These are phyloP conservation scores for Bombus cullumanus DNA, from an alignment of 1,140 invertebrate species.

Conservation along the genomic window DNA sequence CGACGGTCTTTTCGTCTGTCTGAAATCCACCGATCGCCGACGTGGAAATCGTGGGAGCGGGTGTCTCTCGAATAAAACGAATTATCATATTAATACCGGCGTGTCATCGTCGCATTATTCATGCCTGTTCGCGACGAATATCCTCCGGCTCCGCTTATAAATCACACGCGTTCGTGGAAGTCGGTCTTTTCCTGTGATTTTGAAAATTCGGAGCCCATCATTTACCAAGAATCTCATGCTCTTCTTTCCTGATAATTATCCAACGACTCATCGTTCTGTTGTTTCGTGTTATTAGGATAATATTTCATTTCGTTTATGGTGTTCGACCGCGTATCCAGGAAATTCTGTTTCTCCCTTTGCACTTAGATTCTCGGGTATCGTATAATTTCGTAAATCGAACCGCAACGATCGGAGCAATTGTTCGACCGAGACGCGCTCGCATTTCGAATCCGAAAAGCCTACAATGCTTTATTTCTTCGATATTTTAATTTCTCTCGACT, in stretches of 20 bases:
- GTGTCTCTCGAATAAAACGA: slow-evolving; percentile 56
- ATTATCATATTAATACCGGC: slow-evolving; percentile 69
- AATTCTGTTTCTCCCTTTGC: neutral
- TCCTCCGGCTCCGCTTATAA: slow-evolving; percentile 26
- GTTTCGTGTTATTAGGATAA: slow-evolving; percentile 22
- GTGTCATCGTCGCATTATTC: slow-evolving; percentile 67
- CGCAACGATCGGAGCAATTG: neutral
- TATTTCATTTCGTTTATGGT: neutral
- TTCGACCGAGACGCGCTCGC: no score
- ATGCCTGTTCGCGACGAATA: slow-evolving; percentile 46
- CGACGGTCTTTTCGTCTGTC: slow-evolving; percentile 36
- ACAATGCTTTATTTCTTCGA: no score
- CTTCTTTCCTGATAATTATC: slow-evolving; percentile 25
- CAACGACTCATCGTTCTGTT: slow-evolving; percentile 14
- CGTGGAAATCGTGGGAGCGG: slow-evolving; percentile 47
- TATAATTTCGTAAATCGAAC: neutral
- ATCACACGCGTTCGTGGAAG: slow-evolving; percentile 47
- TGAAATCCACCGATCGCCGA: slow-evolving; percentile 39
- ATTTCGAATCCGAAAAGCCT: neutral
- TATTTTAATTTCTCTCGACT: no score
- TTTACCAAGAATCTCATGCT: slow-evolving; percentile 23
- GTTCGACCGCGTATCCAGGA: neutral
- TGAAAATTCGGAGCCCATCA: slow-evolving; percentile 35
- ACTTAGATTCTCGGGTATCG: no score
- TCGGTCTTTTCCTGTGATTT: slow-evolving; percentile 36